Evolutionary conservation across 37 sponge, comb jelly and placozoan genomes (phyloP).

Genomic region (Mnemiopsis leidyi): DNA sequence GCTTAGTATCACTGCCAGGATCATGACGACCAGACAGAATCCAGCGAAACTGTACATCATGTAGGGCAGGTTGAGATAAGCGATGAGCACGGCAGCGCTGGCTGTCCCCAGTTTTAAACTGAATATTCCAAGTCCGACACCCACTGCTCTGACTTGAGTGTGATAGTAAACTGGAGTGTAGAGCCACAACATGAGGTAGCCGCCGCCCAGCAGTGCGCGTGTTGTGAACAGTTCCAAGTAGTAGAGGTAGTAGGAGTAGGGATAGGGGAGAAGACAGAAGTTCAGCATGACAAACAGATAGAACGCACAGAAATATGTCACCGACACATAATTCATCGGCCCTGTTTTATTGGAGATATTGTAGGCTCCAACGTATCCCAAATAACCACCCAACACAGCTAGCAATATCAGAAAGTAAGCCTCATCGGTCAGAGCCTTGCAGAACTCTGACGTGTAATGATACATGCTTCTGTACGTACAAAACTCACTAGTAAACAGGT

Average conservation of each 20-base stretch:
- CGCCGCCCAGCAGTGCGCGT: constrained; percentile 1
- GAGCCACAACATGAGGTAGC: constrained; percentile 1
- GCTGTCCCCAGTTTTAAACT: neutral
- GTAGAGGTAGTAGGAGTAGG: neutral
- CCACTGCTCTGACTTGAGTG: constrained; percentile 31
- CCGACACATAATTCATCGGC: neutral
- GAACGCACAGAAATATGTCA: neutral
- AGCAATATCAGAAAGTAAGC: neutral
- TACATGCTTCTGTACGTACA: neutral
- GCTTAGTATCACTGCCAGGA: neutral
- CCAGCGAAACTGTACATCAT: neutral
- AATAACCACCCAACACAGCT: neutral
- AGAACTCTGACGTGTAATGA: neutral
- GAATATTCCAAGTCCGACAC: neutral
- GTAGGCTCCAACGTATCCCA: constrained; percentile 3
- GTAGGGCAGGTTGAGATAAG: neutral
- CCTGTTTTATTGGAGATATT: neutral
- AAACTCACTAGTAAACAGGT: neutral
- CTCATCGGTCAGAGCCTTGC: neutral
- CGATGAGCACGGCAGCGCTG: neutral
- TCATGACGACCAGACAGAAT: neutral
- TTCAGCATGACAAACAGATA: neutral
- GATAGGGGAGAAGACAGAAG: neutral
- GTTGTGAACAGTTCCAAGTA: neutral
- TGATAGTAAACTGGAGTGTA: constrained; percentile 41